These are phyloP conservation scores for Penaeus indicus DNA, from an alignment of 1,140 invertebrate species.

Conservation along the genomic window DNA sequence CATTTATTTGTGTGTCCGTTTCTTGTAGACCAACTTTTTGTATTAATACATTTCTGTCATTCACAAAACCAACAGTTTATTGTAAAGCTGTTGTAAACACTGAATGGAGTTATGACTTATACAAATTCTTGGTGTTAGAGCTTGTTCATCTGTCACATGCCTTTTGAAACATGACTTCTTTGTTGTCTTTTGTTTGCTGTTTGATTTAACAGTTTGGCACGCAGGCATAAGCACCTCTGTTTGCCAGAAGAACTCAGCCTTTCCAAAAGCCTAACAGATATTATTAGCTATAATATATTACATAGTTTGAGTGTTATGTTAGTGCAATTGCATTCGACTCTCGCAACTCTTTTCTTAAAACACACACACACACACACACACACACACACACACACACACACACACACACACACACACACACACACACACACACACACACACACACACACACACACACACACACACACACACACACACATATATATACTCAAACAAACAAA, in stretches of 20 bases:
- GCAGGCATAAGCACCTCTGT: slow-evolving; percentile 51
- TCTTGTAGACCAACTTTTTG: slow-evolving; percentile 2
- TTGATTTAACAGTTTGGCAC: slow-evolving; percentile 58
- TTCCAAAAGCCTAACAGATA: slow-evolving; percentile 3
- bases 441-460: not conserved
- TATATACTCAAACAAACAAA: not conserved
- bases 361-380: no score
- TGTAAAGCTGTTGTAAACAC: no score
- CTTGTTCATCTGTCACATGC: slow-evolving; percentile 16
- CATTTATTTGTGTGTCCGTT: slow-evolving; percentile 23
- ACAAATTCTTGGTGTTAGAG: slow-evolving; percentile 18
- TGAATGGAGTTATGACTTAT: slow-evolving; percentile 8
- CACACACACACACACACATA: not conserved
- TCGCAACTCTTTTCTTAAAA: not conserved
- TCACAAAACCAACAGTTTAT: no score
- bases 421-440: not conserved
- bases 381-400: no score
- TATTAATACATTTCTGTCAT: no score
- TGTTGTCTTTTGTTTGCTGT: slow-evolving; percentile 50
- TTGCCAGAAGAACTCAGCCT: slow-evolving; percentile 35
- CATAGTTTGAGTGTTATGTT: not conserved
- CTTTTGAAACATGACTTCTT: slow-evolving; percentile 5
- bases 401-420: not conserved
- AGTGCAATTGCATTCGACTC: not conserved
- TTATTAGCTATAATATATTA: not conserved